These are phyloP conservation scores for Nephrotoma guestfalica DNA, from an alignment of 2,888 invertebrate genomes.

Conservation along the genomic window DNA sequence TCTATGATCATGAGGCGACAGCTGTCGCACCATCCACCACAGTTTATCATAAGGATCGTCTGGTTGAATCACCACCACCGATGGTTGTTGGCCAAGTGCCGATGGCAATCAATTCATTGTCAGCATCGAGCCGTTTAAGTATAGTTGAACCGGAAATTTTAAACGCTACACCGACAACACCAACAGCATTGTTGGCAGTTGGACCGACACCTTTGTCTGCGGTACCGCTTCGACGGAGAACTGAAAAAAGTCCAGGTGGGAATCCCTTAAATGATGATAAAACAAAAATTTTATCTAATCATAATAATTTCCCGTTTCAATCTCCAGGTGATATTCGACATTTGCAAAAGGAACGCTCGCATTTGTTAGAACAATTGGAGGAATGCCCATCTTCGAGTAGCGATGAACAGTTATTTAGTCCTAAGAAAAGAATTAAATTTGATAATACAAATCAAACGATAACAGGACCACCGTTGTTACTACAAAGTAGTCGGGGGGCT, in stretches of 20 bases:
- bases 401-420: constrained; percentile 44
- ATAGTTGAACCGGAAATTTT: neutral
- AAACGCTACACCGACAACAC: neutral
- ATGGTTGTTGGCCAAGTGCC: neutral
- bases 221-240: constrained; percentile 23
- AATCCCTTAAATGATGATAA: constrained; percentile 8
- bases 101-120: neutral
- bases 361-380: constrained; percentile 52
- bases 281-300: neutral
- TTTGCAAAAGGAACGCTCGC: constrained; percentile 54
- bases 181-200: neutral
- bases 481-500: neutral
- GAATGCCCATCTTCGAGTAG: constrained; percentile 55
- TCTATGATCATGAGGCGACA: constrained; percentile 10
- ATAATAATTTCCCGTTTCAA: constrained; percentile 10
- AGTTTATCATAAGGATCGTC: neutral
- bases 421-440: constrained; percentile 50
- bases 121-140: neutral
- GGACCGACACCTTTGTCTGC: neutral
- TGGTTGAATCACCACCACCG: neutral
- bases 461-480: neutral
- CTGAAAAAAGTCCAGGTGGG: constrained; percentile 29
- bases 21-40: neutral
- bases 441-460: constrained; percentile 22
- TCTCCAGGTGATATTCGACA: constrained; percentile 46